Conservation (phyloP, 2,888 invertebrate genomes). For the Coelinius sp. region DNA sequence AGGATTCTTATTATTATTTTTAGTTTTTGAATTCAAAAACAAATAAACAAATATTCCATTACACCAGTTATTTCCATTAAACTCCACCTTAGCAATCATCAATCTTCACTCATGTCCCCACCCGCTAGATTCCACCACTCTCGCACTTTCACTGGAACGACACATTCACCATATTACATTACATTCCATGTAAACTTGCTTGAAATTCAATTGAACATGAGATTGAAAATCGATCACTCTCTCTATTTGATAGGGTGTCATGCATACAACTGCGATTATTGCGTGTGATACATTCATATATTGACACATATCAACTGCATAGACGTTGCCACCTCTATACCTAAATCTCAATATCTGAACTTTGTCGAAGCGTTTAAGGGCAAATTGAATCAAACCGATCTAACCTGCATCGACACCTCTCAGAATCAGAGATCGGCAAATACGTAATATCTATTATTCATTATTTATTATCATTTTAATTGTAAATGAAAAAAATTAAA, state of each 20-base stretch:
- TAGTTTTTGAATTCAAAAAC: no score
- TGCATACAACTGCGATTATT: neutral
- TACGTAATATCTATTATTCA: no score
- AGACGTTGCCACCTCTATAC: neutral
- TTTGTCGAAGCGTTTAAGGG: neutral
- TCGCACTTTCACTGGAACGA: conserved; percentile 17
- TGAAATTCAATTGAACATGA: conserved; percentile 20
- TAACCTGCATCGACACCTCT: neutral
- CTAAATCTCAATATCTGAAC: neutral
- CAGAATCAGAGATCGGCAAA: no score
- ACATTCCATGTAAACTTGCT: conserved; percentile 22
- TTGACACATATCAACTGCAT: neutral
- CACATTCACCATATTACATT: conserved; percentile 27
- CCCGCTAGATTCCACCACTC: neutral
- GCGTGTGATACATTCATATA: neutral
- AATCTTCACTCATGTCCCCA: neutral
- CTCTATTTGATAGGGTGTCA: conserved; percentile 1
- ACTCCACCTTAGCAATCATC: neutral
- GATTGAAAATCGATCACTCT: conserved; percentile 21
- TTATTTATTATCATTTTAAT: no score
- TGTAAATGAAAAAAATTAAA: no score
- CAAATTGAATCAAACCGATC: neutral
- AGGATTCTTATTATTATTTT: neutral
- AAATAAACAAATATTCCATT: no score
- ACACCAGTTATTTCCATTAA: no score